Evolutionary conservation across 2,888 invertebrate genomes (phyloP), one percentile per base, ranked within the genome.

Genomic region (Harpagoxenus sublaevis): DNA sequence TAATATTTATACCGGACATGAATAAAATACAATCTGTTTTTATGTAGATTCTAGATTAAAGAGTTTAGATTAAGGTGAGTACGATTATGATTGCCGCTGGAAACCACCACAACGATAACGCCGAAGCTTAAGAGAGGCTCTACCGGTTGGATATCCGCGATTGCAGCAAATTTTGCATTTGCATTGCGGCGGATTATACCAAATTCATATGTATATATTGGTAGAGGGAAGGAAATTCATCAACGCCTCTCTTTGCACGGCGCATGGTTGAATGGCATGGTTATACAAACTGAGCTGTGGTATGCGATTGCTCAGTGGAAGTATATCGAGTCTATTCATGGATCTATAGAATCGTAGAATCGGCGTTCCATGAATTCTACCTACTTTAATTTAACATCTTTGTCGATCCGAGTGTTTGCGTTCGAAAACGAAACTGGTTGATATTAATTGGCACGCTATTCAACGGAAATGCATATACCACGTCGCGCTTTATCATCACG

Each of bases 121-220:
- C 18, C 23, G 55, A n/a, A 18, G 73, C 35, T 45, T 74, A 45
- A 45, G 55, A 55, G 79, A 51, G 48, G 15, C 39, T 12, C 53
- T 23, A 8, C 5, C 53, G 53, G 12, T 48, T 35, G 75, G 57
- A 74, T 57, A 73, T 74, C 60, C 60, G 75, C 77, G 45, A 68
- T 78, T 42, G 42, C 53, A 23, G 51, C 42, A 31, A 68, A 68
- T 68, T 48, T 68, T 39, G 48, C 48, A 60, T 78, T 78, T 78
- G 55, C 74, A 78, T 81, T 75, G 77, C 35, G 75, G 77, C 23
- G 48, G 48, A 75, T 81, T 74, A 81, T 48, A 75, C 9, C 39
- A 60, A 81, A 81, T 81, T 81, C 79, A 74, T 60, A 60, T 74
- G 79, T 81, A 74, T 79, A 73, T 71, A 78, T 55, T 71, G 55